These are phyloP conservation scores for Mesorhabditis spiculigera DNA, from an alignment of 2,888 invertebrate genomes.

Conservation along the genomic window DNA sequence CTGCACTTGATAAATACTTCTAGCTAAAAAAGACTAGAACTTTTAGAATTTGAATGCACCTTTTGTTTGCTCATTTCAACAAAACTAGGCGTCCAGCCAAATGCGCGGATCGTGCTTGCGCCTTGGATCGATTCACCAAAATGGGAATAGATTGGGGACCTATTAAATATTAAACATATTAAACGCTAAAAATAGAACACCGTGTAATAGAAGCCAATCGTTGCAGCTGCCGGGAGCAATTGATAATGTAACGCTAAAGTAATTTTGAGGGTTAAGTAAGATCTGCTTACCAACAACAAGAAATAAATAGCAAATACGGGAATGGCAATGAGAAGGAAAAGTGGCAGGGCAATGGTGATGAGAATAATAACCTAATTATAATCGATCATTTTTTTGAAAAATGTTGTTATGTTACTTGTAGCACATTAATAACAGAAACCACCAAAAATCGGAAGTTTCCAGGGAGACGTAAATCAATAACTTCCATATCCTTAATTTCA, in stretches of 20 bases:
- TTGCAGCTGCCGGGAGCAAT: conserved; percentile 78
- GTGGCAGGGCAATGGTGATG: conserved; percentile 51
- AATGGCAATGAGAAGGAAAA: conserved; percentile 50
- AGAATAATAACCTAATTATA: conserved; percentile 40
- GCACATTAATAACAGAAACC: conserved; percentile 29
- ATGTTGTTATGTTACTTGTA: conserved; percentile 21
- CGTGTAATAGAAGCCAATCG: conserved; percentile 53
- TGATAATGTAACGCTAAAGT: conserved; percentile 81
- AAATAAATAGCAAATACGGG: conserved; percentile 52
- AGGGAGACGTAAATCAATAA: conserved; percentile 49
- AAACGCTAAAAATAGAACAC: background rate
- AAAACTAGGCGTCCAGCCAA: conserved; percentile 31
- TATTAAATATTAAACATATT: conserved; percentile 3
- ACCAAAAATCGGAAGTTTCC: conserved; percentile 49
- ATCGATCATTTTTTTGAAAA: conserved; percentile 18
- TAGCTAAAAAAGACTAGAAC: conserved; percentile 14
- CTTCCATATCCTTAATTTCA: conserved; percentile 45
- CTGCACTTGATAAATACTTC: conserved; percentile 26
- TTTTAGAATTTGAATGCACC: background rate
- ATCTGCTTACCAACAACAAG: conserved; percentile 35
- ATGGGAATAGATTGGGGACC: conserved; percentile 57
- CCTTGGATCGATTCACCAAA: conserved; percentile 56
- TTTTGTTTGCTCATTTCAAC: conserved; percentile 5
- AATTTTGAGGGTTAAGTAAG: background rate
- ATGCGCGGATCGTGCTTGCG: conserved; percentile 53